Evolutionary conservation across 2,113 vertebrate species (phyloP).

Genomic region (Sciurus niger): DNA sequence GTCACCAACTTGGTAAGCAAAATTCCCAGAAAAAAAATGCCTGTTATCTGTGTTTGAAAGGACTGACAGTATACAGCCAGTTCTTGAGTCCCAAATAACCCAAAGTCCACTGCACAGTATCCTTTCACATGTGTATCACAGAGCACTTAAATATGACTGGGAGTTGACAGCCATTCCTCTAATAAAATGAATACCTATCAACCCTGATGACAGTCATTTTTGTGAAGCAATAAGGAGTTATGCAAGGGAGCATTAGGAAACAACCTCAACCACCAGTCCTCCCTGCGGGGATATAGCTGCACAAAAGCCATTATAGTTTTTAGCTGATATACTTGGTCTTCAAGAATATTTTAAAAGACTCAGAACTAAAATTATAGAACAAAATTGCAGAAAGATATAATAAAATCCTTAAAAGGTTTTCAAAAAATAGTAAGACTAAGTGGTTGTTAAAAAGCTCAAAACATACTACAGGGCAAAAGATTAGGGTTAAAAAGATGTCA

Average conservation of each 20-base stretch:
- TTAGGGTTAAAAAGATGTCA: conserved; percentile 24
- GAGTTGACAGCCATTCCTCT: conserved; percentile 11
- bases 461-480: conserved; percentile 13
- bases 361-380: conserved; percentile 59
- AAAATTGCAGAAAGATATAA: conserved; percentile 64
- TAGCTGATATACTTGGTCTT: conserved; percentile 46
- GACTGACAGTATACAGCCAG: neutral
- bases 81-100: conserved; percentile 3
- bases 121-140: neutral
- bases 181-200: conserved; percentile 38
- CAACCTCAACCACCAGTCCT: neutral
- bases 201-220: conserved; percentile 48
- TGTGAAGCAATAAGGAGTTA: conserved; percentile 31
- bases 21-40: neutral
- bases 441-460: conserved; percentile 62
- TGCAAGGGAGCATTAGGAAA: conserved; percentile 43
- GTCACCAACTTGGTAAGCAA: neutral
- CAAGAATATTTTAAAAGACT: conserved; percentile 68
- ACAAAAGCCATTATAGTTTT: conserved; percentile 57
- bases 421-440: conserved; percentile 58
- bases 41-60: neutral
- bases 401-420: conserved; percentile 59
- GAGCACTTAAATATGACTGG: neutral
- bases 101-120: neutral
- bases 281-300: neutral